Evolutionary conservation across 2,113 vertebrate genomes (phyloP).

Genomic region (Nothoprocta pentlandii): DNA sequence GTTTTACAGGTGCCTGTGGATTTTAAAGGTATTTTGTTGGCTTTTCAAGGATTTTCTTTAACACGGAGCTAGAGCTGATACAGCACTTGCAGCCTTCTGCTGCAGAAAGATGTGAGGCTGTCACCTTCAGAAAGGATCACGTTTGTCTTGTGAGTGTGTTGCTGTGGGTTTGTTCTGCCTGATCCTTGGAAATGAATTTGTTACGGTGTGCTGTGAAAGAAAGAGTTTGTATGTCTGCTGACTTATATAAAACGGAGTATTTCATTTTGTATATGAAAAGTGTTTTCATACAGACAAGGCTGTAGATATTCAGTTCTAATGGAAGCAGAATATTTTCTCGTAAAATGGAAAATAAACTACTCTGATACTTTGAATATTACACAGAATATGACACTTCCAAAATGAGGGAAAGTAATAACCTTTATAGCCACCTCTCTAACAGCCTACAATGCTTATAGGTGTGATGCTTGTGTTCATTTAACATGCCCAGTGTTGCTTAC

Average conservation of each 20-base stretch:
- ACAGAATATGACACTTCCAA: not conserved
- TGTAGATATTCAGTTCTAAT: not conserved
- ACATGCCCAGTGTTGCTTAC: accelerated
- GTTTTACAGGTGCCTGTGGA: not conserved
- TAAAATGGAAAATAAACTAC: not conserved
- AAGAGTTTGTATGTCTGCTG: not conserved
- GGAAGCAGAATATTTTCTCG: not conserved
- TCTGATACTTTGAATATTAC: not conserved
- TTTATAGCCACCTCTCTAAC: not conserved
- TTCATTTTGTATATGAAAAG: not conserved
- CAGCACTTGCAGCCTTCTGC: not conserved
- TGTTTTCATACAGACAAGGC: not conserved
- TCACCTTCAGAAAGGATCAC: not conserved
- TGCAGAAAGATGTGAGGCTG: not conserved
- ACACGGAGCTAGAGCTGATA: not conserved
- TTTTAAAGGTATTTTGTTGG: not conserved
- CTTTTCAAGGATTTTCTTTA: not conserved
- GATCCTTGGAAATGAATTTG: not conserved
- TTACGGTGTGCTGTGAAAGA: not conserved
- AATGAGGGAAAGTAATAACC: not conserved
- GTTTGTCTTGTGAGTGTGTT: not conserved
- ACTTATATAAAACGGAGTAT: not conserved
- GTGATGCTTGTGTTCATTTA: not conserved
- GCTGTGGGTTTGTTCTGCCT: not conserved
- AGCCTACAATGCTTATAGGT: not conserved